phyloP scores from a whole-genome alignment of 1,140 invertebrate genomes.

The Meloidogyne exigua region DNA sequence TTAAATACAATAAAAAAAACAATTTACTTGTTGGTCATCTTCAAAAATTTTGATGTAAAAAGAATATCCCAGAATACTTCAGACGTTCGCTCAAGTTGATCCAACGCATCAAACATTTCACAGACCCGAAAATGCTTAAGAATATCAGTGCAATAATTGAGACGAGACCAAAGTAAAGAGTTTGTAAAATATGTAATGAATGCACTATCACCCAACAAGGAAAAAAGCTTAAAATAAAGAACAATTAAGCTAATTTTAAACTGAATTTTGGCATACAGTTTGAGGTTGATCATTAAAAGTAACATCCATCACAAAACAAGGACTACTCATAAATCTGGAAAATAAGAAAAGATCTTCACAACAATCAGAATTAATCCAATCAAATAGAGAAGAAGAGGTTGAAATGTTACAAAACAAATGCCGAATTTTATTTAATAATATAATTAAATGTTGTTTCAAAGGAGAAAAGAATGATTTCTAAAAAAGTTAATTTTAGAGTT shows the following conservation, averaged over 20 bases:
- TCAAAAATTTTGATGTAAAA: not conserved
- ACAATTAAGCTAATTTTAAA: not conserved
- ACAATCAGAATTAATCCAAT: not conserved
- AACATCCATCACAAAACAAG: not conserved
- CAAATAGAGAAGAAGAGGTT: not conserved
- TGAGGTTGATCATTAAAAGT: not conserved
- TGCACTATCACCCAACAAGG: not conserved
- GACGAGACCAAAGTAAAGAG: constrained; percentile 4
- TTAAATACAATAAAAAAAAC: not conserved
- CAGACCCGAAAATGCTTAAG: not conserved
- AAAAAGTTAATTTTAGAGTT: not conserved
- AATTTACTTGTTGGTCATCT: not conserved
- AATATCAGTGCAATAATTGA: not conserved
- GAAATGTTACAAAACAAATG: not conserved
- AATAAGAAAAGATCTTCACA: not conserved
- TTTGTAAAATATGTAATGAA: constrained; percentile 16
- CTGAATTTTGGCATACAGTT: not conserved
- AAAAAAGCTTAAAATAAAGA: constrained; percentile 1
- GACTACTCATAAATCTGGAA: not conserved
- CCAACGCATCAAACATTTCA: constrained; percentile 1
- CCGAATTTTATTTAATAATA: not conserved
- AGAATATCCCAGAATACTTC: constrained; percentile 4
- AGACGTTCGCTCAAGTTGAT: not conserved
- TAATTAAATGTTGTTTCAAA: not conserved
- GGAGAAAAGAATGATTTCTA: not conserved